Conservation (phyloP, 2,888 invertebrate species). For the Phortica magna region DNA sequence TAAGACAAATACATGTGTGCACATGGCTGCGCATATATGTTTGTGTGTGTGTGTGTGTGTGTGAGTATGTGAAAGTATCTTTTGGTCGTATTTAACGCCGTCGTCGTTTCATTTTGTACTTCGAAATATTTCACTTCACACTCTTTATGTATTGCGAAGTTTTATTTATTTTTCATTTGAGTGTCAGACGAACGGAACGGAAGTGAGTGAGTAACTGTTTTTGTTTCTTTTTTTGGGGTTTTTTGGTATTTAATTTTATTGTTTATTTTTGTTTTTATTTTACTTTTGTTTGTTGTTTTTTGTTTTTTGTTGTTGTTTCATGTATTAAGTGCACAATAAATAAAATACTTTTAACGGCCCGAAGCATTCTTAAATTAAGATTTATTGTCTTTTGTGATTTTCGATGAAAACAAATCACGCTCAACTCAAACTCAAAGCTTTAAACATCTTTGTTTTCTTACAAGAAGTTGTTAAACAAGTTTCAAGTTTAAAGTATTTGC, state of each 20-base stretch:
- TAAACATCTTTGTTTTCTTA: not conserved
- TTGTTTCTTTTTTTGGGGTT: not conserved
- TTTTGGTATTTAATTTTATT: not conserved
- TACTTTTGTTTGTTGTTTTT: not conserved
- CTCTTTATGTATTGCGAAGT: not conserved
- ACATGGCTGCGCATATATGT: not conserved
- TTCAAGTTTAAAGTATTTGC: too few relatives aligned
- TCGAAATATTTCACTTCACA: not conserved
- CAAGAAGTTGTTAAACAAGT: not conserved
- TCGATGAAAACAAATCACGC: not conserved
- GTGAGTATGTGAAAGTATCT: not conserved
- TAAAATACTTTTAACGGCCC: conserved; percentile 11
- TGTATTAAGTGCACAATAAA: conserved; percentile 10
- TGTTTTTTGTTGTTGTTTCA: not conserved
- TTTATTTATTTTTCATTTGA: not conserved
- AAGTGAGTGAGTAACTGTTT: not conserved
- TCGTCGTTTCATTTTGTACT: not conserved
- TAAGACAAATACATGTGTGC: too few relatives aligned
- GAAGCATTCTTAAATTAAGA: conserved; percentile 6
- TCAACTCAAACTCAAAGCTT: not conserved
- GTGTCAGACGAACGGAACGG: not conserved
- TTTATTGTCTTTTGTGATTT: conserved; percentile 16
- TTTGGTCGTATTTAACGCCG: not conserved
- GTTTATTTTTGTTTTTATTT: not conserved
- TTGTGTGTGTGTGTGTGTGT: not conserved